Base-by-base conservation (phyloP, 1,140 invertebrate genomes). In the Drosophila aff. region DNA sequence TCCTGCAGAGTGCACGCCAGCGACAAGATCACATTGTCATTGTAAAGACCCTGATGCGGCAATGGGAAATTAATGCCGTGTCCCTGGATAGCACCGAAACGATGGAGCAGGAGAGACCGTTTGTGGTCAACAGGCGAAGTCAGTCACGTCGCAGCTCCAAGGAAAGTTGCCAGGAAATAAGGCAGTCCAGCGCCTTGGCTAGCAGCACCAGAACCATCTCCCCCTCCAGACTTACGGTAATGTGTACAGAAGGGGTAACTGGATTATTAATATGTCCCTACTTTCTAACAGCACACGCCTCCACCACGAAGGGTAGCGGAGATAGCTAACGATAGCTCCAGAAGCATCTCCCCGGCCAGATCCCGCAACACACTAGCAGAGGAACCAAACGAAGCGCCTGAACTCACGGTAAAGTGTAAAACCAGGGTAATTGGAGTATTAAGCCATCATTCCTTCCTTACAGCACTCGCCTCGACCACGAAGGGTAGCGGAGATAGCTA, bases 151-250 rank as follows among this genome's bases (percentile, higher is more conserved):
- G 67, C 7, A 69, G 38, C 21, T 43, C 33, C 28, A 53, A 9
- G 10, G 47, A 69, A 18, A 36, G 68, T 11, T 69, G 64, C 23
- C 13, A n/a, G 3, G 67, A 55, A n/a, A 23, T 69, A 23, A 40
- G 64, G n/a, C 16, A 23, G 8, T 44, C 65, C 4, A 53, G 63
- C 15, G 28, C 11, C 5, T 52, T 33, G 49, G 10, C 28, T 8
- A 8, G n/a, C 10, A 52, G 28, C 49, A 13, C 5, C n/a, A 58
- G n/a, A 26, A 38, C 47, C 13, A 38, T 21, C 5, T 58, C 49
- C 1, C 28, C 61, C 1, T 9, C 41, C 1, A 28, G 7, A 4
- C 11, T 15, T 1, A 31, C 15, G 43, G 59, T 67, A 67, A 47
- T 15, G 2, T 4, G 2, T 9, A 18, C 5, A 18, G 15, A 2